Evolutionary conservation across 2,888 invertebrate species (phyloP).

Genomic region (Zygaena filipendulae): DNA sequence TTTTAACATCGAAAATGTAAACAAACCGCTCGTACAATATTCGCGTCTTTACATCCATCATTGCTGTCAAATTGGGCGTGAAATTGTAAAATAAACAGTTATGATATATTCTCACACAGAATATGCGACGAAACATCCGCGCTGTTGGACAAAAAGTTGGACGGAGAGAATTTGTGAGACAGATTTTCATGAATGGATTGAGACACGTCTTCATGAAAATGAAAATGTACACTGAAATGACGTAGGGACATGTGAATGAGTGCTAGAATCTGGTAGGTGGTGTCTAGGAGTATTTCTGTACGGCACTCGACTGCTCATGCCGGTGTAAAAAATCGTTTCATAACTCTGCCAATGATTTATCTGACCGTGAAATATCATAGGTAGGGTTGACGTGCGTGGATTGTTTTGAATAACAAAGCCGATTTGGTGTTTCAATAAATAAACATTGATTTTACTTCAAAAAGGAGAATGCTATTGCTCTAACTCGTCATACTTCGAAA

Average conservation of each 20-base stretch:
- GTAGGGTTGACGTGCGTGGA: too few species aligned
- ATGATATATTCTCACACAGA: conserved; percentile 48
- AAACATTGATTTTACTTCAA: too few species aligned
- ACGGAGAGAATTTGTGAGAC: conserved; percentile 19
- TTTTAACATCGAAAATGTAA: too few species aligned
- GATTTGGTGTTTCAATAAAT: too few species aligned
- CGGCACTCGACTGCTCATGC: conserved; percentile 51
- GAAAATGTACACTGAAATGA: conserved; percentile 35
- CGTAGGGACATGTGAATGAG: conserved; percentile 47
- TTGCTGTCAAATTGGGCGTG: too few species aligned
- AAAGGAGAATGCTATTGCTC: too few species aligned
- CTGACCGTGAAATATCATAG: conserved; percentile 39
- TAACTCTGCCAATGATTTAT: conserved; percentile 48
- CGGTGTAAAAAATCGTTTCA: conserved; percentile 56
- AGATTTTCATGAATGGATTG: conserved; percentile 31
- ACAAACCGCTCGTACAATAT: too few species aligned
- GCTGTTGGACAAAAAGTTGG: conserved; percentile 17
- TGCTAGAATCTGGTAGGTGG: conserved; percentile 34
- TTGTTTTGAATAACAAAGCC: too few species aligned
- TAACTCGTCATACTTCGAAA: too few species aligned
- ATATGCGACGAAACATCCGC: conserved; percentile 40
- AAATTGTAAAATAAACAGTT: too few species aligned
- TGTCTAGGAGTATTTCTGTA: conserved; percentile 55
- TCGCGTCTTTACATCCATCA: too few species aligned
- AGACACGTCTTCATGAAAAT: conserved; percentile 24